Evolutionary conservation across 1,140 invertebrate species (phyloP).

Genomic region (Lycorma delicatula): DNA sequence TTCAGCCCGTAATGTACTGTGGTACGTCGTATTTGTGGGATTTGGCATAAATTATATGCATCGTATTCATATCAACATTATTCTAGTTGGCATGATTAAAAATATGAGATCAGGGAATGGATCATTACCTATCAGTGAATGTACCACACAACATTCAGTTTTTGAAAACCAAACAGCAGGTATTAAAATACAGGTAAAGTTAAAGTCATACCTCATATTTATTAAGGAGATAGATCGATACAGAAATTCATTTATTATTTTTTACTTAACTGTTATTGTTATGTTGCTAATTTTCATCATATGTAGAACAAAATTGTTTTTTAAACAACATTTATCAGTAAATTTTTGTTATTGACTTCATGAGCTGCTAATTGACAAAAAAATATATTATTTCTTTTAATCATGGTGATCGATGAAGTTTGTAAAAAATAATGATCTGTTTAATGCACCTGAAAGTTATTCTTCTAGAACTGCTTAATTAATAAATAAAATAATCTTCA

Average conservation of each 20-base stretch:
- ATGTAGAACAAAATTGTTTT: neutral
- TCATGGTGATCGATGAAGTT: no score
- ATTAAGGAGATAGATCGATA: no score
- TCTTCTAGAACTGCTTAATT: no score
- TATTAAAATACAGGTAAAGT: neutral
- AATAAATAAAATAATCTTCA: no score
- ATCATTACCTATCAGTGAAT: neutral
- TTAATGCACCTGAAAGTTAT: no score
- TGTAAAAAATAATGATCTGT: no score
- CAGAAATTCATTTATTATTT: no score
- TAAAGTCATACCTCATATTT: no score
- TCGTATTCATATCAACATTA: slow-evolving; percentile 74
- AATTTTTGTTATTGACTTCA: no score
- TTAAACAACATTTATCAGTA: neutral
- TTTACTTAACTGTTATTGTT: neutral
- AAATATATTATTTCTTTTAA: no score
- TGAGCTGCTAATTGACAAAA: no score
- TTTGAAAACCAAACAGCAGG: neutral
- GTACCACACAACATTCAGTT: neutral
- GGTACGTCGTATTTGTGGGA: slow-evolving; percentile 59
- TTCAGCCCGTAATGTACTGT: slow-evolving; percentile 44
- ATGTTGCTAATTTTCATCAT: neutral
- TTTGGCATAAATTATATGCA: slow-evolving; percentile 73
- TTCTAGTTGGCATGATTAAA: slow-evolving; percentile 74
- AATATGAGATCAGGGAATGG: neutral